These are phyloP conservation scores for Microplitis deprimator DNA, from an alignment of 2,888 invertebrate species.

Conservation along the genomic window DNA sequence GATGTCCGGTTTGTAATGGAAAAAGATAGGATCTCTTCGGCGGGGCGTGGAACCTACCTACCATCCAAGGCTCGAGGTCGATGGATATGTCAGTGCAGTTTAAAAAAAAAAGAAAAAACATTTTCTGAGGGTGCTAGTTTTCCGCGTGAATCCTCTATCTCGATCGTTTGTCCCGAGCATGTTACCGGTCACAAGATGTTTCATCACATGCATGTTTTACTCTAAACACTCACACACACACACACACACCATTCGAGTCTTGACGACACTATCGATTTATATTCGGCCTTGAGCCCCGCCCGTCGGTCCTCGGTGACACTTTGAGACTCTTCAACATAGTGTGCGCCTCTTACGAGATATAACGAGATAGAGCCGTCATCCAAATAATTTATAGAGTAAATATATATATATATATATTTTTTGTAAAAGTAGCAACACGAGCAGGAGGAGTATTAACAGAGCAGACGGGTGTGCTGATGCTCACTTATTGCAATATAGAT, in stretches of 20 bases:
- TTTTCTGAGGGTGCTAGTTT: not conserved
- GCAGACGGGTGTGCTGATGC: not conserved
- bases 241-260: no score
- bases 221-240: not conserved
- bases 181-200: not conserved
- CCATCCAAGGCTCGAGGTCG: not conserved
- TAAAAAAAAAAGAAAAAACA: not conserved
- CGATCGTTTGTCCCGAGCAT: slow-evolving; percentile 6
- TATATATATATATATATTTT: no score
- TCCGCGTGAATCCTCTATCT: slow-evolving; percentile 10
- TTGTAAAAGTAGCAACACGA: no score
- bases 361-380: slow-evolving; percentile 34
- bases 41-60: slow-evolving; percentile 39
- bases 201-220: not conserved
- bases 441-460: slow-evolving; percentile 19
- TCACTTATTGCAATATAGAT: slow-evolving; percentile 14
- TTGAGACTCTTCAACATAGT: slow-evolving; percentile 28
- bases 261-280: slow-evolving; percentile 20
- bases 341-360: slow-evolving; percentile 28
- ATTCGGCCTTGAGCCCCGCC: slow-evolving; percentile 8
- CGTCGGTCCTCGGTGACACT: slow-evolving; percentile 27
- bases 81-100: not conserved
- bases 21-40: slow-evolving; percentile 55
- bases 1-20: slow-evolving; percentile 58
- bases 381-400: slow-evolving; percentile 11